Evolutionary conservation across 2,797 vertebrate genomes (phyloP), one percentile per base, ranked within the genome.

Genomic region (Odontamblyopus rebecca): DNA sequence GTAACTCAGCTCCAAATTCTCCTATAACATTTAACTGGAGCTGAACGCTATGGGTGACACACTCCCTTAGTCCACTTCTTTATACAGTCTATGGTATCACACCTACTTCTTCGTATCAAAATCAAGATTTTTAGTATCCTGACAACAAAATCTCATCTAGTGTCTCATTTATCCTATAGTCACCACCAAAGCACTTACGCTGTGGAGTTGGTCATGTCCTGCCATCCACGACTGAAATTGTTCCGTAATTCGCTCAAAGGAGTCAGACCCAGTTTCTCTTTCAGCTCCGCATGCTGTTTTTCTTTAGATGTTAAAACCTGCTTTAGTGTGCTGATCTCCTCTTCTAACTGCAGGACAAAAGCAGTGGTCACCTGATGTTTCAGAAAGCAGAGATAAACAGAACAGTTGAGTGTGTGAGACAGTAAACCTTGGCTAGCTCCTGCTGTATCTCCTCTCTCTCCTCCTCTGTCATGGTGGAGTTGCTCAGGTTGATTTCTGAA

Each of bases 221-320:
- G 93, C 98, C 98, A 99, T 92, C 97, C 92, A 88, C 87, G 94
- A 91, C 94, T 98, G 59, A 99, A 94, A 89, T 98, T 99, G 90
- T 94, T 96, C 74, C 89, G 95, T 71, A 99, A 76, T 79, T 98
- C 98, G 64, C 91, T 95, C 85, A 99, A 91, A 76, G 98, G 88
- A 56, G 86, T 94, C 88, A 97, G 82, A 82, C 97, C 97, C 76
- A 99, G 95, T 59, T 96, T 97, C 90, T 97, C 95, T 82, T 93
- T 98, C 80, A 99, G 94, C 70, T 99, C 98, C 0, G 91, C 85
- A 9, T 98, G 93, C 77, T 94, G 96, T 88, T 93, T 97, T 92
- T 99, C 98, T 92, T 99, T 99, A 32, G 96, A 97, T 48, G 89
- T 91, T 84, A 99, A 88, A 67, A 98, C 98, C 93, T 99, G 98